phyloP scores from a whole-genome alignment of 2,797 vertebrate species.

The Danio choprae region DNA sequence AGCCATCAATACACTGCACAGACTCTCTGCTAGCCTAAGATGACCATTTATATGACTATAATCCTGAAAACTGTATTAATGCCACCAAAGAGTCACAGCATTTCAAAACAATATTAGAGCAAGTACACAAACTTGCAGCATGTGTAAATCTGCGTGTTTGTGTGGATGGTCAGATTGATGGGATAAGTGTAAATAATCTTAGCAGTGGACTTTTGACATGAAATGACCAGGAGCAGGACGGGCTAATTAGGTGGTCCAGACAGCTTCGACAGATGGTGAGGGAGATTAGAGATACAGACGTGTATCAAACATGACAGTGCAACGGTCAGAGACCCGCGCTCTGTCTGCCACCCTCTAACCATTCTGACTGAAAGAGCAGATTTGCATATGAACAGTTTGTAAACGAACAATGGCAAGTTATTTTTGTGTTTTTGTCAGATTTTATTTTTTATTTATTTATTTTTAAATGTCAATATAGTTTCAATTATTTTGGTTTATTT shows the following conservation, averaged over 20 bases:
- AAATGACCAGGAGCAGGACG: constrained; percentile 16
- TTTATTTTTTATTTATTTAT: too few relatives aligned
- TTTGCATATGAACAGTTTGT: background rate
- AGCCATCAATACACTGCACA: too few relatives aligned
- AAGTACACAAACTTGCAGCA: constrained; percentile 43
- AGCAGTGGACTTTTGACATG: constrained; percentile 55
- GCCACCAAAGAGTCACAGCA: constrained; percentile 46
- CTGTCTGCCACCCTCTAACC: constrained; percentile 42
- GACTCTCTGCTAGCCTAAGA: too few relatives aligned
- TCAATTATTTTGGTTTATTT: too few relatives aligned
- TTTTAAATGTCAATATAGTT: too few relatives aligned
- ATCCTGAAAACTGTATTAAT: constrained; percentile 51
- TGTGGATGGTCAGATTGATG: constrained; percentile 15
- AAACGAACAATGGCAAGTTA: too few relatives aligned
- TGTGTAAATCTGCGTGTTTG: constrained; percentile 38
- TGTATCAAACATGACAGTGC: constrained; percentile 71
- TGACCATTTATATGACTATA: too few relatives aligned
- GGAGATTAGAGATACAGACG: constrained; percentile 77
- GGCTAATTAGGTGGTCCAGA: constrained; percentile 71
- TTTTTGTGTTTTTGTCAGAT: too few relatives aligned
- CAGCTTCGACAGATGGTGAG: constrained; percentile 77
- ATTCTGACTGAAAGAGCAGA: background rate
- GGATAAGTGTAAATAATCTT: constrained; percentile 49
- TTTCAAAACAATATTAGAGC: constrained; percentile 25
- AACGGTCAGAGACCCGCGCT: constrained; percentile 58